Evolutionary conservation across 2,797 vertebrate species (phyloP), one percentile per base, ranked within the genome.

Genomic region (Manis pentadactyla): DNA sequence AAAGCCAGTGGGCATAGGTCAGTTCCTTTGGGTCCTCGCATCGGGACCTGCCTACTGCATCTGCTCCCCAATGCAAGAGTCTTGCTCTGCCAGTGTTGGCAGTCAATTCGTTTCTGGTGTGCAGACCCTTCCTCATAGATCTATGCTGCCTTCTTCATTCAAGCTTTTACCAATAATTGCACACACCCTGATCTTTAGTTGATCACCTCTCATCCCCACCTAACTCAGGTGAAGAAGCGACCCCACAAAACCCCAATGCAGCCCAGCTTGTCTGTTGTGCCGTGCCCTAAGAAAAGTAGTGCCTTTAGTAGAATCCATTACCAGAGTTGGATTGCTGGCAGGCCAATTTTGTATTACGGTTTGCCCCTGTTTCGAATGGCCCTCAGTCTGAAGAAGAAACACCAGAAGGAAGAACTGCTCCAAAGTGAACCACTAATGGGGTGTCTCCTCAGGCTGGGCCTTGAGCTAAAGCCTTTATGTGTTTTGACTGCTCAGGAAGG

Each of bases 101-200:
- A 81, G 42, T 53, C 34, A 4, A 4, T 55, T 71, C 25, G 55
- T 63, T 34, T 77, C 46, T 46, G n/a, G 18, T 4, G 31, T 17
- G 2, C 42, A 23, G n/a, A 46, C 53, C 51, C 71, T 34, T 25
- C 19, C 7, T 19, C 75, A 37, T 14, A 39, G 39, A 87, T 61
- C 17, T 23, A n/a, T 0, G 0, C 34, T 18, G 2, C 14, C 1
- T 34, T 39, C 7, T 82, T 31, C 6, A 18, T 13, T 49, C 69
- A 68, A 59, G n/a, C 4, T n/a, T 18, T 49, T 11, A 59, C 27
- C 51, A 69, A 14, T 19, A 49, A 25, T 12, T 34, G 39, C 19
- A 9, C 15, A 75, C 5, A 19, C n/a, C 31, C 59, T 64, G 59
- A 64, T 25, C 49, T 12, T 84, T 31, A 51, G 31, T 2, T 31